Evolutionary conservation across 2,888 invertebrate species (phyloP), one percentile per base, ranked within the genome.

Genomic region (Drosophila basisetae): DNA sequence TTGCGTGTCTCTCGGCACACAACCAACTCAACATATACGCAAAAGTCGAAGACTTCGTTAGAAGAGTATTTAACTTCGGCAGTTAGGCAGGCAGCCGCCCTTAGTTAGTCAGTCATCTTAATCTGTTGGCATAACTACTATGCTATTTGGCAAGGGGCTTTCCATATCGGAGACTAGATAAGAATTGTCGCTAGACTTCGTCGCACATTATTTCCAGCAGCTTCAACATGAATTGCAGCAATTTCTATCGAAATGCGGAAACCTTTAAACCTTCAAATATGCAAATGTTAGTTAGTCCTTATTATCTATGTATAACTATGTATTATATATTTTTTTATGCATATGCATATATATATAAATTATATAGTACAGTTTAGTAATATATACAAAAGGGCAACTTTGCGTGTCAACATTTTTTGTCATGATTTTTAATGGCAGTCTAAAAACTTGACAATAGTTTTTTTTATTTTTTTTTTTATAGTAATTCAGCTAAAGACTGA

Each of bases 61-160:
- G 11, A n/a, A 43, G 41, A 2, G 47, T 25, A 47, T 47, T n/a
- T 6, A 61, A 58, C 47, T 60, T 56, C 61, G 56, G 33, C 67
- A 58, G 58, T 56, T 55, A 39, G 50, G 33, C 75, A 56, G 47
- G 13, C 47, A 47, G 41, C 37, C 37, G 55, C 43, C 56, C 43
- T 59, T 33, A 78, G 63, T 68, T 73, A 74, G 69, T 74, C 69
- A 54, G 53, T 73, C 68, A 55, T 50, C 58, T 60, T 79, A 74
- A 77, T 77, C 74, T 74, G 39, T 59, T 65, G 58, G 61, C 50
- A 65, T 59, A 73, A 78, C 68, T 76, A 58, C 61, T 58, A 66
- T 63, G 65, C 78, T 58, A 64, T 70, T 76, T 77, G 63, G 60
- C 71, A 55, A 30, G 47, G 43, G 59, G 50, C 55, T 31, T 47